A percentile compares a stretch with the other conserved stretches of the same genome.
Conservation (phyloP, 2,888 invertebrate genomes). For the Tenthredo distinguenda region DNA sequence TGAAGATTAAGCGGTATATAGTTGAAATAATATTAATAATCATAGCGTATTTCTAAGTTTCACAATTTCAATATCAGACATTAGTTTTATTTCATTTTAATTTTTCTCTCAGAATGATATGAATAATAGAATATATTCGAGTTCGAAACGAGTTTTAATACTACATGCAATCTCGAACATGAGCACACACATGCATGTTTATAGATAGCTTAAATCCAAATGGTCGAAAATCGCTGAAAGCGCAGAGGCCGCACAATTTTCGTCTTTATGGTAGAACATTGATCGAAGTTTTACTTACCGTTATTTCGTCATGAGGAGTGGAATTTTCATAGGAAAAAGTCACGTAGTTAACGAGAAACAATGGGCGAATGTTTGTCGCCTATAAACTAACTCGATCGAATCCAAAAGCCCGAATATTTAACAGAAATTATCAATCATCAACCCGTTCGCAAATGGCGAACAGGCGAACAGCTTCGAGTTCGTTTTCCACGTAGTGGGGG, state of each 20-base stretch:
- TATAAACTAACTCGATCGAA: background rate
- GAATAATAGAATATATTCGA: background rate
- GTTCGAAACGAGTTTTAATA: background rate
- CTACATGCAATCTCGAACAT: background rate
- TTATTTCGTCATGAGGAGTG: constrained; percentile 29
- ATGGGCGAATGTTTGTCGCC: background rate
- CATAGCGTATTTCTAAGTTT: background rate
- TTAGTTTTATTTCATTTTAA: background rate
- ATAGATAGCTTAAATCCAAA: constrained; percentile 8
- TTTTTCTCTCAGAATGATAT: background rate
- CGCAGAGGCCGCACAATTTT: constrained; percentile 64
- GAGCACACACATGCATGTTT: background rate
- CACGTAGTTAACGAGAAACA: background rate
- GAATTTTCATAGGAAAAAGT: background rate
- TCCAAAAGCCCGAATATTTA: constrained; percentile 1
- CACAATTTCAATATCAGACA: background rate
- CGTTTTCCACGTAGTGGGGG: constrained; percentile 59
- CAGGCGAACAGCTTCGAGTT: constrained; percentile 51
- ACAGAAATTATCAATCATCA: constrained; percentile 43
- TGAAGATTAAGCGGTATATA: constrained; percentile 1
- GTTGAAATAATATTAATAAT: background rate
- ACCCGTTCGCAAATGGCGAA: constrained; percentile 69
- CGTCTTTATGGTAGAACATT: constrained; percentile 63
- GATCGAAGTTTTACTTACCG: constrained; percentile 67
- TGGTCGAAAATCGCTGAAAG: constrained; percentile 70